Conservation (phyloP, 2,113 vertebrate species). For the Ophiodon elongatus region DNA sequence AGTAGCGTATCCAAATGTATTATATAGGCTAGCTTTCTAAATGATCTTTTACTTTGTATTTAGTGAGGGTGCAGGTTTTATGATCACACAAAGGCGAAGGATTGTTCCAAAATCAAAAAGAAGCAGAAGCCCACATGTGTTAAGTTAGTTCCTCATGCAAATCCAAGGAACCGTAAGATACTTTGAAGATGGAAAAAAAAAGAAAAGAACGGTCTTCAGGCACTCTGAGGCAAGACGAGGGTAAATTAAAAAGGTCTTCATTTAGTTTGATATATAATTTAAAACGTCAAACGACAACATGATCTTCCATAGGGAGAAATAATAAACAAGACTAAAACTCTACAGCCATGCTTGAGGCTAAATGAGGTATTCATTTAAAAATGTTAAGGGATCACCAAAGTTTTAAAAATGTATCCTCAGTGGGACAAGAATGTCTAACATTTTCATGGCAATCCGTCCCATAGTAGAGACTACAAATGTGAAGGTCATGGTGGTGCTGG, state of each 20-base stretch:
- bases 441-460: not conserved
- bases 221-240: not conserved
- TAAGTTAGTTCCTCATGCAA: not conserved
- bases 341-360: not conserved
- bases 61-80: not conserved
- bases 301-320: not conserved
- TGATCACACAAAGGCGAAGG: not conserved
- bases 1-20: not conserved
- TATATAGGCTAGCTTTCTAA: not conserved
- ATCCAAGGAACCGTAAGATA: not conserved
- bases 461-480: not conserved
- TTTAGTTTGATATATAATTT: not conserved
- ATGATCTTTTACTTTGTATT: not conserved
- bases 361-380: not conserved
- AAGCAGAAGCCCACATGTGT: not conserved
- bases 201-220: not conserved
- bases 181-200: too few species aligned
- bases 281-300: not conserved
- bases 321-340: not conserved
- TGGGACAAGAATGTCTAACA: not conserved
- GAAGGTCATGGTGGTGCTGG: not conserved
- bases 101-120: not conserved
- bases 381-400: not conserved
- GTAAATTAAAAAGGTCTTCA: not conserved
- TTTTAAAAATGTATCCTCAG: not conserved